Evolutionary conservation across 2,888 invertebrate species (phyloP), one percentile per base, ranked within the genome.

Genomic region (Listrodromus nycthemerus): DNA sequence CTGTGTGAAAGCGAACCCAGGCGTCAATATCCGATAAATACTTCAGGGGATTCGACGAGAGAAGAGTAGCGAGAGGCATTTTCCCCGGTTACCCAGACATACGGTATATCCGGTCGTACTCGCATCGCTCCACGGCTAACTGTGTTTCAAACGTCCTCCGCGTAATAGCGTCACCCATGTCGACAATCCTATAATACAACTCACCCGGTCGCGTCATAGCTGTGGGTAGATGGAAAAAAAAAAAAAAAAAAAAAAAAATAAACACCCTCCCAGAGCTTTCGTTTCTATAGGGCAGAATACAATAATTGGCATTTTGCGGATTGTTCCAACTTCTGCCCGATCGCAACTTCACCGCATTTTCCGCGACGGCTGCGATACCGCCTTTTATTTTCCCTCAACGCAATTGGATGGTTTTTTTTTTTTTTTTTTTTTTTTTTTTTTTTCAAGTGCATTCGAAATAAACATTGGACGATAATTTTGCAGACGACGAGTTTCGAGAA

Each of bases 21-120:
- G 37, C 50, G 65, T 75, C 75, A 65, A 75, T 75, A 75, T 65
- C 50, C 75, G 75, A 75, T 75, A 75, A 75, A 75, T 75, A 65
- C 75, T 75, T 65, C 75, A 37, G 75, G 75, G 75, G 65, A 75
- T 65, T 75, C 65, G 37, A 37, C 24, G 75, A 65, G 24, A 50
- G 75, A 19, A 61, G 30, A 61, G 61, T 61, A 61, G 61, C 30
- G 27, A 63, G 63, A 75, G 65, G 65, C 63, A 74, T 75, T 75
- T 75, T 75, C 37, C 65, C 52, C 75, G 65, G 75, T 75, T 19
- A 63, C 48, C 33, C 65, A 50, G 48, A 74, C 27, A 61, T 63
- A 63, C 50, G 50, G 21, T 63, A 33, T 24, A 48, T 45, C 10
- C n/a, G 8, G 50, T 61, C n/a, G 30, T 13, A 74, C 48, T 27